A percentile compares a stretch with the other conserved stretches of the same genome.
phyloP scores from a whole-genome alignment of 2,113 vertebrate species.

The Paratilapia polleni region DNA sequence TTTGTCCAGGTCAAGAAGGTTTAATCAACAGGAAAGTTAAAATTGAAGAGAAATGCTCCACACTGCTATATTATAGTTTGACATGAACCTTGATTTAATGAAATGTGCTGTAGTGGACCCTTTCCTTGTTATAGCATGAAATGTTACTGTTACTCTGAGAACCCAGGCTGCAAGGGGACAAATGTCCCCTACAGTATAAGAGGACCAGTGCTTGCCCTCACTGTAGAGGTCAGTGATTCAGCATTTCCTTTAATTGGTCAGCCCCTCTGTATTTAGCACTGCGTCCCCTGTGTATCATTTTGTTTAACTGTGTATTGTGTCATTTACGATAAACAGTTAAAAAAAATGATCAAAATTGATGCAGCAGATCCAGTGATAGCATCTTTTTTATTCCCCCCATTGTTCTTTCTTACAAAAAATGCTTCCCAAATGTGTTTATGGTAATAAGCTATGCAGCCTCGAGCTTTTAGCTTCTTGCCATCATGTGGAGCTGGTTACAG shows the following conservation, averaged over 20 bases:
- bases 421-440: too few relatives aligned
- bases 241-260: background rate
- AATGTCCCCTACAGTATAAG: too few relatives aligned
- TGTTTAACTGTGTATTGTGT: too few relatives aligned
- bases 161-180: background rate
- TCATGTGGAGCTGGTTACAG: too few relatives aligned
- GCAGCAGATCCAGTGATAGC: too few relatives aligned
- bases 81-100: background rate
- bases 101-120: background rate
- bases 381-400: too few relatives aligned
- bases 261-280: background rate
- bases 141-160: background rate
- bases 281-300: too few relatives aligned
- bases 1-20: background rate
- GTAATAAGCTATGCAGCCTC: too few relatives aligned
- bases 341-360: background rate
- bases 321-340: too few relatives aligned
- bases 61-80: background rate
- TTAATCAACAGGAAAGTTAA: background rate
- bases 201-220: too few relatives aligned
- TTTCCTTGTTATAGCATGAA: background rate
- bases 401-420: too few relatives aligned
- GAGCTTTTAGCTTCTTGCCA: too few relatives aligned
- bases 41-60: background rate
- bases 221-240: background rate